Base-by-base conservation (phyloP, 1,140 invertebrate genomes). In the Lasaia peninsularis region DNA sequence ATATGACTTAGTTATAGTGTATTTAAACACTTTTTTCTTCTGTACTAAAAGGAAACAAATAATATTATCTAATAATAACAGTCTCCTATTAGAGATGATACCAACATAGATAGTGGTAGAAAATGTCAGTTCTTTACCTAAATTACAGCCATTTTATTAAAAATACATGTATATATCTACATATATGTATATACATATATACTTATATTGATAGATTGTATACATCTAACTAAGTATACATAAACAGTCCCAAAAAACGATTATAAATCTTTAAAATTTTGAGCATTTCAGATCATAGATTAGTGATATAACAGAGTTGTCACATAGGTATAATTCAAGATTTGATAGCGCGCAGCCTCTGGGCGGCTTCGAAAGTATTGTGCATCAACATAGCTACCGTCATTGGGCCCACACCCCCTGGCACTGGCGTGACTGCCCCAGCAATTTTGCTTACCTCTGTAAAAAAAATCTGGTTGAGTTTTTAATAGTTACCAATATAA, bases 321-420 rank as follows among this genome's bases (percentile, higher is more conserved):
- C 44, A 24, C 10, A 20, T 48, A n/a, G 20, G 11, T n/a, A 20
- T 20, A 16, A 6, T 4, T 48, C 9, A 48, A 20, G 10, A 12
- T 44, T 61, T 12, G 9, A 14, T 61, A 21, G 65, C 54, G 4
- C 67, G 61, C 0, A 71, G 60, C n/a, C 59, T 65, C 40, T 79
- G 72, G 2, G 95, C 94, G 0, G 95, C 94, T 65, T 91, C 86
- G 16, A 96, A 89, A 0, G 96, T 97, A 73, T 97, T 97, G 56
- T 91, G 92, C 94, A 97, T 96, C 7, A 97, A 82, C 95, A 97
- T 97, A 0, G 95, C 93, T 0, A 97, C 95, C 4, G 96, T 97
- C 94, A 97, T 95, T 1, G 96, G 96, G 0, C 96, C 96, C 18
- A 97, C 96, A 10, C 96, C 96, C 10, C 96, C 96, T 6, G 96